Base-by-base conservation (phyloP, 2,797 vertebrate genomes). In the Lepus oiostolus region DNA sequence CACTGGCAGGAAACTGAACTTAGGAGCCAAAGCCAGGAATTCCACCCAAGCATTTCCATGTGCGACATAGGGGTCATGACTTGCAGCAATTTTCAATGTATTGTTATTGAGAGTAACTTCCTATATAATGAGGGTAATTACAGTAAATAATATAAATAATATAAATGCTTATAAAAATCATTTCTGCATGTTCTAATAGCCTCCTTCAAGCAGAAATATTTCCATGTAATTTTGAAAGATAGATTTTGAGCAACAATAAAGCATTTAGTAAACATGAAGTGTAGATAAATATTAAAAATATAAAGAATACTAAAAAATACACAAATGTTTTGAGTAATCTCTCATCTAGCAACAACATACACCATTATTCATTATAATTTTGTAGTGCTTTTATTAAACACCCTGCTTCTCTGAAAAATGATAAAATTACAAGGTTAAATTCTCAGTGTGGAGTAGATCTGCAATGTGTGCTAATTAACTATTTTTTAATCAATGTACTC, bases 371-470 rank as follows among this genome's bases (percentile, higher is more conserved):
- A 68, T 93, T 96, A 92, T 95, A 94, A 96, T 42, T 84, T 94
- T 90, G 85, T 90, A 79, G 38, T 90, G 65, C 60, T 96, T 95
- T 94, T 81, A 93, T 95, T 93, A 95, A 93, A 94, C 32, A 94
- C 62, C 13, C 11, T n/a, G 65, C 63, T 92, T 96, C 54, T 96
- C 60, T 82, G 85, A 95, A 96, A 96, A 95, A 96, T 80, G 83
- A 93, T 50, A 96, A 91, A 94, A 95, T 88, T 85, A 63, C 30
- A 94, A 96, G 85, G 85, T 96, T 96, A 95, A 93, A 94, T 79
- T 95, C 70, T 17, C 77, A 82, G 54, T 81, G 26, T 95, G 84
- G 70, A 95, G 65, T 87, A 94, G 38, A 88, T 89, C 30, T 91
- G 47, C 30, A 30, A 83, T 95, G 62, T 85, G 75, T 65, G 58